These are phyloP conservation scores for Austrolebias charrua DNA, from an alignment of 2,797 vertebrate genomes.

Conservation along the genomic window DNA sequence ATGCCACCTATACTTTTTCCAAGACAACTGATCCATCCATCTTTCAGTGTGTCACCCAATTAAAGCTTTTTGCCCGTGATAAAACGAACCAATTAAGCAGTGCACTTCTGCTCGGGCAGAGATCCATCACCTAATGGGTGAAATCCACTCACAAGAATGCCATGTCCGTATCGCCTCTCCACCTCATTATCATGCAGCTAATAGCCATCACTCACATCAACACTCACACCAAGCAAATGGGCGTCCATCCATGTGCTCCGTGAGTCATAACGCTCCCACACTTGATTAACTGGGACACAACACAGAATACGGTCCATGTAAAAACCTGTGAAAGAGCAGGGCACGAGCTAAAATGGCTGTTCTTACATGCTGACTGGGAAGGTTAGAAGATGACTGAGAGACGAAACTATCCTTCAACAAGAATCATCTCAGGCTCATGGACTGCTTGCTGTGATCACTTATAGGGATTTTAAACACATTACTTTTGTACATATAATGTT, in stretches of 20 bases:
- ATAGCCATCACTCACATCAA: constrained; percentile 64
- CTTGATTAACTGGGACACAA: constrained; percentile 45
- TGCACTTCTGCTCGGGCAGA: constrained; percentile 62
- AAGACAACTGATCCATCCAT: constrained; percentile 47
- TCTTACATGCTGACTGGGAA: constrained; percentile 17
- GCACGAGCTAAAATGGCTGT: constrained; percentile 16
- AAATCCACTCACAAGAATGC: constrained; percentile 53
- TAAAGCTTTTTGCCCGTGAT: constrained; percentile 65
- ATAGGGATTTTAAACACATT: too few species aligned
- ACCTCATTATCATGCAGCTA: constrained; percentile 65
- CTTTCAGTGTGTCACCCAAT: constrained; percentile 65
- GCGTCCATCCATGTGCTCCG: constrained; percentile 48
- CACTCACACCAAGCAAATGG: constrained; percentile 39
- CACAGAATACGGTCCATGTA: constrained; percentile 23
- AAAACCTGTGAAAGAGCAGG: neutral
- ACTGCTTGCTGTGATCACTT: too few species aligned
- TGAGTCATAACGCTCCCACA: constrained; percentile 58
- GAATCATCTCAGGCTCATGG: neutral
- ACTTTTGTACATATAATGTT: neutral
- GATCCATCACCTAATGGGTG: constrained; percentile 63
- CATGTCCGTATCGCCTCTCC: constrained; percentile 46
- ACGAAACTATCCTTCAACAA: neutral
- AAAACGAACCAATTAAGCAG: constrained; percentile 72
- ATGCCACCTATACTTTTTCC: constrained; percentile 30
- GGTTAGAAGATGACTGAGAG: constrained; percentile 1